Conservation (phyloP, 2,888 invertebrate species). For the Drosophila mimetica region DNA sequence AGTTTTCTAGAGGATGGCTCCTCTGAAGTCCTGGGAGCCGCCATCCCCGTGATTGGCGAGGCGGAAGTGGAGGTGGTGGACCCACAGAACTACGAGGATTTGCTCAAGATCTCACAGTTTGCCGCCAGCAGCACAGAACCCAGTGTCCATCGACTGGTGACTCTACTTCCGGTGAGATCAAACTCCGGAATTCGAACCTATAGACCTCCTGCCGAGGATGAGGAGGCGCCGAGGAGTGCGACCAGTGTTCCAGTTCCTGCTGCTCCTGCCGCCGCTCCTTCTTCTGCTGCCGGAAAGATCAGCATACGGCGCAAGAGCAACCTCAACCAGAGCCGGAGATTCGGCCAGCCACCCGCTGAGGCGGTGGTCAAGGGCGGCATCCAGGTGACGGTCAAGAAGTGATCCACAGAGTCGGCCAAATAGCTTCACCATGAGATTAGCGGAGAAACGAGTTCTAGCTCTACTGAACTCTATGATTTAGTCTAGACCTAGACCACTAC, state of each 20-base stretch:
- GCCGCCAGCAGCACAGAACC: slow-evolving; percentile 77
- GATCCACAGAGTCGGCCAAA: slow-evolving; percentile 13
- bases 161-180: slow-evolving; percentile 91
- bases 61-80: slow-evolving; percentile 84
- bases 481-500: slow-evolving; percentile 19
- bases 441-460: slow-evolving; percentile 14
- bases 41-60: slow-evolving; percentile 82
- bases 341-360: slow-evolving; percentile 80
- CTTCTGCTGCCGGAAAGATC: slow-evolving; percentile 52
- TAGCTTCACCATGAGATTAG: slow-evolving; percentile 50
- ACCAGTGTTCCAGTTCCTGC: not conserved
- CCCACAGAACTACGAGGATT: slow-evolving; percentile 84
- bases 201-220: slow-evolving; percentile 84
- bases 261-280: slow-evolving; percentile 44
- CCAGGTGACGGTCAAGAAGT: slow-evolving; percentile 78
- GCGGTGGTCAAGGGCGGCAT: slow-evolving; percentile 82
- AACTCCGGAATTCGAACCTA: slow-evolving; percentile 91
- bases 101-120: slow-evolving; percentile 82
- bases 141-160: slow-evolving; percentile 85
- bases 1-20: slow-evolving; percentile 76
- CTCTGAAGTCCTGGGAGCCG: slow-evolving; percentile 78
- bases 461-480: slow-evolving; percentile 12
- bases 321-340: slow-evolving; percentile 74
- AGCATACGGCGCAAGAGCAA: slow-evolving; percentile 60
- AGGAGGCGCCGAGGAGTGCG: slow-evolving; percentile 54